Evolutionary conservation across 2,113 vertebrate species (phyloP).

Genomic region (Atrichornis clamosus): DNA sequence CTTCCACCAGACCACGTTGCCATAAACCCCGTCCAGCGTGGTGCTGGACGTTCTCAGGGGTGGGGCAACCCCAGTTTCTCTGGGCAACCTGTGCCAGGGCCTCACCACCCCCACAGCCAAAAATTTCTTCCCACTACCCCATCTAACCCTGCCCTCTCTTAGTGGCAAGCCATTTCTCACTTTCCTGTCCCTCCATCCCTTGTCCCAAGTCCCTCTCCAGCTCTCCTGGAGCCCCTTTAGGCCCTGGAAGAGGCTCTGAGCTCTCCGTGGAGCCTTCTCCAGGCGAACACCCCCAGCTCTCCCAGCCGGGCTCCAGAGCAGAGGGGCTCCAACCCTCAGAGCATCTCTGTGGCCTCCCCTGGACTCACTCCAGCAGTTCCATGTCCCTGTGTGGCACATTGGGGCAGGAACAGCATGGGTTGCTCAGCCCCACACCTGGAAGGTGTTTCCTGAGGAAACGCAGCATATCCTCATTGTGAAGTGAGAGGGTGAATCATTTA

Average conservation of each 20-base stretch:
- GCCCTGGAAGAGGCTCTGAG: neutral
- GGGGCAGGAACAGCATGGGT: rapidly evolving
- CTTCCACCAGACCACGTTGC: too few species aligned
- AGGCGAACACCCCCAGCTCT: neutral
- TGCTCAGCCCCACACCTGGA: neutral
- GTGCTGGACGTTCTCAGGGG: rapidly evolving
- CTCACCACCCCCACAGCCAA: rapidly evolving
- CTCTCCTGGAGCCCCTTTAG: neutral
- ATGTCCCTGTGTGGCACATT: neutral
- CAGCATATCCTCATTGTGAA: rapidly evolving
- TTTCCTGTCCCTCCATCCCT: neutral
- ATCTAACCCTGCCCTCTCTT: rapidly evolving
- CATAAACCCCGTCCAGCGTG: neutral
- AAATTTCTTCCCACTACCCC: rapidly evolving
- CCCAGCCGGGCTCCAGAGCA: neutral
- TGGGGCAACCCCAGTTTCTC: neutral
- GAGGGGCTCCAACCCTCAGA: neutral
- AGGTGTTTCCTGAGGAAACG: neutral
- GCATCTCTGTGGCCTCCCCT: neutral
- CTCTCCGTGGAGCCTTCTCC: neutral
- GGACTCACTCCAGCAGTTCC: neutral
- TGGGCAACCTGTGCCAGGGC: neutral
- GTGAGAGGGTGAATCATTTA: rapidly evolving
- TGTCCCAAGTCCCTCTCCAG: neutral
- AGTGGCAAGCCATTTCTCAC: neutral